phyloP scores from a whole-genome alignment of 2,797 vertebrate genomes.

The Carcharodon carcharias region DNA sequence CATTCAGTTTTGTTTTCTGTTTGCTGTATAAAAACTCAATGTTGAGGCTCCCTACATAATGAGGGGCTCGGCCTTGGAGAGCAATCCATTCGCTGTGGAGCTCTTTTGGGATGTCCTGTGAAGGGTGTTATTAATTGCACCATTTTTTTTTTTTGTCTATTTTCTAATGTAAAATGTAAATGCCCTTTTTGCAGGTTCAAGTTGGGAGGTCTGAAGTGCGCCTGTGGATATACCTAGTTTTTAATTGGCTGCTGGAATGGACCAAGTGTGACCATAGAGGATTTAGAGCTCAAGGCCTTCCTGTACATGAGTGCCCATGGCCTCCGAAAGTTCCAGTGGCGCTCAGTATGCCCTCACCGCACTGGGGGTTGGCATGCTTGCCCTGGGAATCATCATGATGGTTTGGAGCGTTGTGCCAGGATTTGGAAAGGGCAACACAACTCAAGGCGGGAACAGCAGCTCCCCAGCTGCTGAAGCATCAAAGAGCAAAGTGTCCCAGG shows the following conservation, averaged over 20 bases:
- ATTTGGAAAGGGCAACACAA: slow-evolving; percentile 43
- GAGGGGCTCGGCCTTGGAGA: not conserved
- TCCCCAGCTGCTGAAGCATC: slow-evolving; percentile 44
- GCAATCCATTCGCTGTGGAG: not conserved
- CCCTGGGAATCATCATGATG: slow-evolving; percentile 87
- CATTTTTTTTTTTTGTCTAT: not conserved
- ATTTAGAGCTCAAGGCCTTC: no score
- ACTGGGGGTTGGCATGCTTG: slow-evolving; percentile 81
- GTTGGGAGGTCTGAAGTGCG: not conserved
- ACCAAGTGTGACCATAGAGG: not conserved
- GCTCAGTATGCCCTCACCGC: slow-evolving; percentile 87
- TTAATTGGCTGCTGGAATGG: not conserved
- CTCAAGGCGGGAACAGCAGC: slow-evolving; percentile 54
- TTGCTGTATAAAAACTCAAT: not conserved
- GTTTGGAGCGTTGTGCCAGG: slow-evolving; percentile 84
- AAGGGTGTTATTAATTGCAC: not conserved
- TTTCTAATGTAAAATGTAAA: not conserved
- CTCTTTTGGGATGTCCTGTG: not conserved
- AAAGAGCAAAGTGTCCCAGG: slow-evolving; percentile 71
- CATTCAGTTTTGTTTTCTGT: not conserved
- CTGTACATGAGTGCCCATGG: slow-evolving; percentile 49
- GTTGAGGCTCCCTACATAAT: not conserved
- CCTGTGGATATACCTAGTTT: not conserved
- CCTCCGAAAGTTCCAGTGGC: slow-evolving; percentile 62
- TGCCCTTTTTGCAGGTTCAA: not conserved